Evolutionary conservation across 2,888 invertebrate genomes (phyloP).

Genomic region (Pardosa pseudoannulata): DNA sequence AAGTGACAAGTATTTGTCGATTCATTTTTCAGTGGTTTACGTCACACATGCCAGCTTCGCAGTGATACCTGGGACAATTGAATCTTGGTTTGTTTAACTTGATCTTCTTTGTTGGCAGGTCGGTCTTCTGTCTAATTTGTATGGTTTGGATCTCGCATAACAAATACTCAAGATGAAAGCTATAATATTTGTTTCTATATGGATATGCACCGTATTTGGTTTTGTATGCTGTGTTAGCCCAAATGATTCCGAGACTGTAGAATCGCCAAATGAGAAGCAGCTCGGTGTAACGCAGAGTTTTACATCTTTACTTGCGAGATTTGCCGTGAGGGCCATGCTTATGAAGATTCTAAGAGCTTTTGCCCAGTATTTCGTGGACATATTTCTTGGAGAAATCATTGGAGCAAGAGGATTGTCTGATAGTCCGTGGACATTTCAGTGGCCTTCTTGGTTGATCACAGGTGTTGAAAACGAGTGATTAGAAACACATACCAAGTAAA

Average conservation of each 20-base stretch:
- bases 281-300: conserved; percentile 3
- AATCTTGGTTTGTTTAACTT: too few relatives aligned
- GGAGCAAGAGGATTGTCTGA: conserved; percentile 11
- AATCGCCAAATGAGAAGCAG: neutral
- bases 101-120: too few relatives aligned
- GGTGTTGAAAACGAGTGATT: neutral
- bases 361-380: conserved; percentile 49
- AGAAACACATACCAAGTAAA: too few relatives aligned
- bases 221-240: neutral
- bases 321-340: conserved; percentile 20
- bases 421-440: conserved; percentile 6
- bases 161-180: too few relatives aligned
- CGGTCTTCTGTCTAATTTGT: too few relatives aligned
- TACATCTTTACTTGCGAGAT: conserved; percentile 21
- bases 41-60: too few relatives aligned
- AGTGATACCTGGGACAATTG: too few relatives aligned
- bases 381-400: conserved; percentile 37
- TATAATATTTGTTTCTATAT: too few relatives aligned
- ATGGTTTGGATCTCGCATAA: too few relatives aligned
- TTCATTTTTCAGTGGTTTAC: too few relatives aligned
- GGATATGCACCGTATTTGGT: neutral
- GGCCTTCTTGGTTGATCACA: conserved; percentile 1
- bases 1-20: too few relatives aligned
- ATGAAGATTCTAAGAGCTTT: conserved; percentile 33
- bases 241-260: neutral